Percentiles rank a stretch among this genome's conserved stretches.
Conservation (phyloP, 1,140 invertebrate genomes). For the Pogonus chalceus region DNA sequence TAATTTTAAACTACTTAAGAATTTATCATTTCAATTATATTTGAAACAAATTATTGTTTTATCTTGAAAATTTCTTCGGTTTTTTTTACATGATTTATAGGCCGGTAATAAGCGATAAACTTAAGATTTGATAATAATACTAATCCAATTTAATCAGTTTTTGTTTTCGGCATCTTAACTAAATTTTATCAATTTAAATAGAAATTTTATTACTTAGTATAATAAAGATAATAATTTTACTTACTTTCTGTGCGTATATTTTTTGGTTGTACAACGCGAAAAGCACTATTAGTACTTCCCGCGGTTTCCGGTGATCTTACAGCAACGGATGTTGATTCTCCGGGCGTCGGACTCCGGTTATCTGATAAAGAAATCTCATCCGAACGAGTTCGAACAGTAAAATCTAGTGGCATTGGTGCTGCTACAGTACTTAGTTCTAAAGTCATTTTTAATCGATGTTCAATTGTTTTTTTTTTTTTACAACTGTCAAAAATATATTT, state of each 20-base stretch:
- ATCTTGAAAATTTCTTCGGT: too few species aligned
- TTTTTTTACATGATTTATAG: too few species aligned
- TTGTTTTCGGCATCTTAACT: too few species aligned
- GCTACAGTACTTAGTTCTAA: constrained; percentile 28
- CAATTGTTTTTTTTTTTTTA: background rate
- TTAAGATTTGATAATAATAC: too few species aligned
- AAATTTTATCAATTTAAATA: background rate
- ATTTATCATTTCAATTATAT: too few species aligned
- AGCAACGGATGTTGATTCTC: constrained; percentile 25
- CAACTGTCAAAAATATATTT: background rate
- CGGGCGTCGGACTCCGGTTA: constrained; percentile 27
- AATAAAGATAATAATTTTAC: constrained; percentile 14
- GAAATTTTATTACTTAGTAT: background rate
- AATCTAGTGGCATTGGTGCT: constrained; percentile 32
- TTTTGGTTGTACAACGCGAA: constrained; percentile 30
- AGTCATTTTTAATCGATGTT: constrained; percentile 22
- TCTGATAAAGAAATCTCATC: constrained; percentile 9
- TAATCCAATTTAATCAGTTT: too few species aligned
- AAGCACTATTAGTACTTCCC: constrained; percentile 30
- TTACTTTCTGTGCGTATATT: constrained; percentile 22
- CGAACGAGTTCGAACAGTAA: constrained; percentile 23
- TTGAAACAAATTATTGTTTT: too few species aligned
- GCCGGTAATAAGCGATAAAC: too few species aligned
- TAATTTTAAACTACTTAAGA: too few species aligned
- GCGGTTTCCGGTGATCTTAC: constrained; percentile 22